Evolutionary conservation across 2,888 invertebrate species (phyloP).

Genomic region (Zeuzera pyrina): DNA sequence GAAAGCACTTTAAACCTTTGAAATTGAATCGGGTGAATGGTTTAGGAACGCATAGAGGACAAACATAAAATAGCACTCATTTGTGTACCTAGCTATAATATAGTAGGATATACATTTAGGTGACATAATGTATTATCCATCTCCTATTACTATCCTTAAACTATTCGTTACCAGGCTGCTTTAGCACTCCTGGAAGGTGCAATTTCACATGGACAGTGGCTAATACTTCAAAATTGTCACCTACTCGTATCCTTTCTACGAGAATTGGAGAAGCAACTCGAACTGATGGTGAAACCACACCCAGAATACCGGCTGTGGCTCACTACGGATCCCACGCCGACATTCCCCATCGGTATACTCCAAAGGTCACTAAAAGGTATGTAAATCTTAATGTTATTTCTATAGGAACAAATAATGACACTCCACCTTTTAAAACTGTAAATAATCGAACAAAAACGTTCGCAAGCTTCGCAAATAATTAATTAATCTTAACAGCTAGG

Average conservation of each 20-base stretch:
- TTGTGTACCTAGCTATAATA: too few relatives aligned
- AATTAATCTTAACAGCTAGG: too few relatives aligned
- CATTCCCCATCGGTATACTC: slow-evolving; percentile 91
- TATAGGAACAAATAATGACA: not conserved
- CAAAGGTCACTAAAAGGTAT: slow-evolving; percentile 87
- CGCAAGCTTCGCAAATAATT: too few relatives aligned
- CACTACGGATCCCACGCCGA: slow-evolving; percentile 90
- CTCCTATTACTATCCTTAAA: too few relatives aligned
- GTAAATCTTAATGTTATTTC: not conserved
- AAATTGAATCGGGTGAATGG: too few relatives aligned
- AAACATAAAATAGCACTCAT: too few relatives aligned
- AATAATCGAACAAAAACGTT: too few relatives aligned
- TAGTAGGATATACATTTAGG: too few relatives aligned
- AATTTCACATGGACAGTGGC: slow-evolving; percentile 86
- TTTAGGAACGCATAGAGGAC: too few relatives aligned
- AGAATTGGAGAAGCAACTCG: slow-evolving; percentile 87
- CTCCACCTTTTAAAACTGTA: too few relatives aligned
- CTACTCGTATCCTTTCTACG: slow-evolving; percentile 84
- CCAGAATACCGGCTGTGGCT: slow-evolving; percentile 94
- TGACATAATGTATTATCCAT: too few relatives aligned
- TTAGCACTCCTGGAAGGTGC: slow-evolving; percentile 78
- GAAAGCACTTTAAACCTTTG: too few relatives aligned
- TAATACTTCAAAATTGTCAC: slow-evolving; percentile 95
- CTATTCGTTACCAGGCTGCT: slow-evolving; percentile 73
- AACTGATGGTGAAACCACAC: slow-evolving; percentile 85